These are phyloP conservation scores for Megalonaias nervosa DNA, from an alignment of 1,140 invertebrate species.

Conservation along the genomic window DNA sequence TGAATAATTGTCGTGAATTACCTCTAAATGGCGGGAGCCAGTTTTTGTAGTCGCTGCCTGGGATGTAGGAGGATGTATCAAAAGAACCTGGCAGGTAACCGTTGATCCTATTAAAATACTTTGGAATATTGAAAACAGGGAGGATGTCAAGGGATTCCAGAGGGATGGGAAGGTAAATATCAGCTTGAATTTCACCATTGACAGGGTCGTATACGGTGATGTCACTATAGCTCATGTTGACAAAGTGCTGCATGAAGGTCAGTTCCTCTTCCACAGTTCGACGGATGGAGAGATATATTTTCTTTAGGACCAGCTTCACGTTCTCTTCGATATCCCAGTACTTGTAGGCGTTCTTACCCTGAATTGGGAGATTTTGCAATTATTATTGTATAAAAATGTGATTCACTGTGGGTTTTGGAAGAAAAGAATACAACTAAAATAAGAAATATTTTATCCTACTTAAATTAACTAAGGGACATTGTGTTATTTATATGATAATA, in stretches of 20 bases:
- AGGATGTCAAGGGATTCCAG: slow-evolving; percentile 92
- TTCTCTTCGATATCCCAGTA: slow-evolving; percentile 48
- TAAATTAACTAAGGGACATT: too few species aligned
- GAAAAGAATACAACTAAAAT: too few species aligned
- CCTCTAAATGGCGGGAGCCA: slow-evolving; percentile 64
- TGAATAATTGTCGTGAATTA: slow-evolving; percentile 12
- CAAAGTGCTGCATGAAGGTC: slow-evolving; percentile 36
- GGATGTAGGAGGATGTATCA: slow-evolving; percentile 44
- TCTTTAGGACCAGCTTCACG: slow-evolving; percentile 9
- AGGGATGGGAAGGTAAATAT: slow-evolving; percentile 89
- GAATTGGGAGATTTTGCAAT: not conserved
- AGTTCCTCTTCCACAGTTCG: slow-evolving; percentile 40
- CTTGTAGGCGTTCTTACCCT: slow-evolving; percentile 47
- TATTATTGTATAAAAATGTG: too few species aligned
- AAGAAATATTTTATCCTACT: too few species aligned
- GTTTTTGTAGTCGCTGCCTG: slow-evolving; percentile 38
- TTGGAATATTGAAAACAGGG: slow-evolving; percentile 69
- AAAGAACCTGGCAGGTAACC: slow-evolving; percentile 23
- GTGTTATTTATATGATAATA: too few species aligned
- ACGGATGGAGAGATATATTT: slow-evolving; percentile 16
- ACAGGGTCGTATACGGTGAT: slow-evolving; percentile 84
- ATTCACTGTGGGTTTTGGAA: too few species aligned
- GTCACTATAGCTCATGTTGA: slow-evolving; percentile 40
- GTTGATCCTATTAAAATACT: slow-evolving; percentile 34
- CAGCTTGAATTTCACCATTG: slow-evolving; percentile 83